Conservation (phyloP, 2,113 vertebrate species). For the Cervus canadensis region DNA sequence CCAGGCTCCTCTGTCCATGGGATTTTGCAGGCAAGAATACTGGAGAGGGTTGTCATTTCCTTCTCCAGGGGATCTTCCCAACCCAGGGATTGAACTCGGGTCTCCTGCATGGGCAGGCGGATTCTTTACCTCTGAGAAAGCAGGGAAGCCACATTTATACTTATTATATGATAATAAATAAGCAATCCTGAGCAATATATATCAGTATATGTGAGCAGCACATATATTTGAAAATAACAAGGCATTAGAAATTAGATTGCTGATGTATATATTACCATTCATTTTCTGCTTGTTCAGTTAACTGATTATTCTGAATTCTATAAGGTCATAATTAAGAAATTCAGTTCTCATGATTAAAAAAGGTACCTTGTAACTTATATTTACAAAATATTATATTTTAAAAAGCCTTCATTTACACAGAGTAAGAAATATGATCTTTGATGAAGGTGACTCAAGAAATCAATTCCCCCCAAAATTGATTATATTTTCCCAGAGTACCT, state of each 20-base stretch:
- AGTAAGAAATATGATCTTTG: not conserved
- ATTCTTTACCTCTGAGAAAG: not conserved
- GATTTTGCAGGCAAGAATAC: not conserved
- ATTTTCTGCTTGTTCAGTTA: not conserved
- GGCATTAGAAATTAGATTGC: not conserved
- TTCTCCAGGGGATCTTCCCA: not conserved
- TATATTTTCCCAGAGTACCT: not conserved
- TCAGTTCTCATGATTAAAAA: not conserved
- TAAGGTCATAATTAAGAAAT: not conserved
- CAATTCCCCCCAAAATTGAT: constrained; percentile 12
- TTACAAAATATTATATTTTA: constrained; percentile 20
- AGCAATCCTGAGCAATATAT: not conserved
- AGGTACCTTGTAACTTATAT: not conserved
- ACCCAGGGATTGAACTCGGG: not conserved
- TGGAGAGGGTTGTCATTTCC: not conserved
- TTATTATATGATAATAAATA: not conserved
- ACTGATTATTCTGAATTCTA: not conserved
- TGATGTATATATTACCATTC: not conserved
- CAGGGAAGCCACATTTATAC: not conserved
- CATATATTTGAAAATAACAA: not conserved
- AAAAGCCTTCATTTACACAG: not conserved
- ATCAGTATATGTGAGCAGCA: not conserved
- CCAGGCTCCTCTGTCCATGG: not conserved
- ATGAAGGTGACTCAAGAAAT: constrained; percentile 9
- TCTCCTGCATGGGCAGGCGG: not conserved